These are phyloP conservation scores for Cotesia chilonis DNA, from an alignment of 1,140 invertebrate species.

Conservation along the genomic window DNA sequence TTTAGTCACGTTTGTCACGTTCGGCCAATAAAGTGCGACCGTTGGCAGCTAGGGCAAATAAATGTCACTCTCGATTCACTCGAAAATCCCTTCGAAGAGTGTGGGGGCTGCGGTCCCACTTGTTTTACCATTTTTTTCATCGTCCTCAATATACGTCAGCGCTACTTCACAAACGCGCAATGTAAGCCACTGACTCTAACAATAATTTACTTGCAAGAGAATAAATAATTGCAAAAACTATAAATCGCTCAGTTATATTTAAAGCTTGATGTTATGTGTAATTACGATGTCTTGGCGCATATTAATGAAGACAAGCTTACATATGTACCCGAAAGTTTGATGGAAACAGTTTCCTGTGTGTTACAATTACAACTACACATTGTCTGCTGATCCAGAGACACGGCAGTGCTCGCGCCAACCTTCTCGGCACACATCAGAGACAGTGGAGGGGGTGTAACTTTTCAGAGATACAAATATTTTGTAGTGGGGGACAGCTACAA, in stretches of 20 bases:
- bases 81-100: constrained; percentile 6
- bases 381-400: too few relatives aligned
- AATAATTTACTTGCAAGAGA: too few relatives aligned
- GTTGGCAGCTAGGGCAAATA: constrained; percentile 30
- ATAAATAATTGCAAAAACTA: too few relatives aligned
- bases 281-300: constrained; percentile 4
- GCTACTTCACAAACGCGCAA: not conserved
- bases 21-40: constrained; percentile 33
- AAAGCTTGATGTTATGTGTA: too few relatives aligned
- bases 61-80: constrained; percentile 35
- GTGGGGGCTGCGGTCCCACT: not conserved
- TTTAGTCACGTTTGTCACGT: constrained; percentile 41
- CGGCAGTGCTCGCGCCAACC: too few relatives aligned
- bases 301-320: not conserved
- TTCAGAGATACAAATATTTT: too few relatives aligned
- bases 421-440: too few relatives aligned
- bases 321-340: constrained; percentile 36
- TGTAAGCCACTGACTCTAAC: too few relatives aligned
- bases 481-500: not conserved
- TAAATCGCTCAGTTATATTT: too few relatives aligned
- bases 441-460: too few relatives aligned
- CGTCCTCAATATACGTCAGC: not conserved
- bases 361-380: too few relatives aligned
- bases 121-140: constrained; percentile 4
- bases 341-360: constrained; percentile 25